phyloP scores from a whole-genome alignment of 2,797 vertebrate genomes.

The Ara ararauna region DNA sequence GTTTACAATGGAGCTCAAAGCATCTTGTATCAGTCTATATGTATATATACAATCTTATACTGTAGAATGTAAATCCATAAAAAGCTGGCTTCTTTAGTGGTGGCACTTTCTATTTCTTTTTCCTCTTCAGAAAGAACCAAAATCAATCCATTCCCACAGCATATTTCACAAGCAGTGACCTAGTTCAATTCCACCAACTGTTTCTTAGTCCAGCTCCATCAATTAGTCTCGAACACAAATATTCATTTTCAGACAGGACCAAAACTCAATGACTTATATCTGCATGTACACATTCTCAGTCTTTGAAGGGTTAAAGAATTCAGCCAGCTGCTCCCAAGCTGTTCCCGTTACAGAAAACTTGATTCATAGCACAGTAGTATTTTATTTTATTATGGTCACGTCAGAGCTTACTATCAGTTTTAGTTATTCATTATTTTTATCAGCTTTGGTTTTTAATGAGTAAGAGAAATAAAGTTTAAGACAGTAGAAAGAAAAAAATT shows the following conservation, averaged over 20 bases:
- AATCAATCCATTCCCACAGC: accelerated
- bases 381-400: neutral
- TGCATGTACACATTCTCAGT: neutral
- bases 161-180: neutral
- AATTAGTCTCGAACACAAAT: neutral
- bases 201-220: neutral
- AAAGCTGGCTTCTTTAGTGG: neutral
- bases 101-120: neutral
- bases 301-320: neutral
- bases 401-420: neutral
- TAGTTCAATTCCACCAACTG: neutral
- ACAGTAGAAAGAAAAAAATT: neutral
- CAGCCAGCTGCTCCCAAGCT: neutral
- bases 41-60: neutral
- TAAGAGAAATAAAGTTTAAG: neutral
- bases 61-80: neutral
- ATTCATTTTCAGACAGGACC: neutral
- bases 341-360: neutral
- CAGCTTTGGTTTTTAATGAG: neutral
- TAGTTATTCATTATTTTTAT: neutral
- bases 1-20: neutral
- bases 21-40: neutral
- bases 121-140: neutral
- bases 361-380: neutral
- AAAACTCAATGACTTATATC: neutral